Evolutionary conservation across 2,888 invertebrate genomes (phyloP).

Genomic region (Perdita meconis): DNA sequence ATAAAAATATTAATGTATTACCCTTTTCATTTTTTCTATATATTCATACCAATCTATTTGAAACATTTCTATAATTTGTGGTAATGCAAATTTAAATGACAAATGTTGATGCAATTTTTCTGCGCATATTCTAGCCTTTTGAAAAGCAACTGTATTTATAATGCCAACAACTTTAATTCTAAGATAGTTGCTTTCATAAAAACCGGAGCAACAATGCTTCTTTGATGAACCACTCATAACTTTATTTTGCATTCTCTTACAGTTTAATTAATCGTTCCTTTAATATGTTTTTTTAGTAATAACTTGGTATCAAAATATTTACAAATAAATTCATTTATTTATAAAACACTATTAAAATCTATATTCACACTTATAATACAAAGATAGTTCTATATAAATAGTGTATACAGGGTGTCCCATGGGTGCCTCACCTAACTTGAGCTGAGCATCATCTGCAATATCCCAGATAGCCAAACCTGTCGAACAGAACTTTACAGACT

Average conservation of each 20-base stretch:
- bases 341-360: conserved; percentile 5
- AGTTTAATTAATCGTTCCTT: conserved; percentile 1
- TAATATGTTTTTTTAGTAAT: background rate
- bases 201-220: conserved; percentile 8
- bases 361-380: conserved; percentile 21
- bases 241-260: conserved; percentile 15
- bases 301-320: background rate
- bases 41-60: conserved; percentile 84
- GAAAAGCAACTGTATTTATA: conserved; percentile 66
- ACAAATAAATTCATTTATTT: background rate
- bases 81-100: conserved; percentile 59
- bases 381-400: background rate
- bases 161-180: conserved; percentile 68
- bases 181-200: conserved; percentile 9
- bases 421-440: too few relatives aligned
- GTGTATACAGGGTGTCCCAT: too few relatives aligned
- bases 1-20: conserved; percentile 37
- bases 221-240: background rate
- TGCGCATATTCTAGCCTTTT: conserved; percentile 68
- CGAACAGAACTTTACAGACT: too few relatives aligned
- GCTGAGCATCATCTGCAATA: too few relatives aligned
- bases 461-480: too few relatives aligned
- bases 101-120: conserved; percentile 64
- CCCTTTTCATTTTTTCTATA: conserved; percentile 80
- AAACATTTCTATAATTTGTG: conserved; percentile 68